These are phyloP conservation scores for Gobio gobio DNA, from an alignment of 2,113 vertebrate species.

Conservation along the genomic window DNA sequence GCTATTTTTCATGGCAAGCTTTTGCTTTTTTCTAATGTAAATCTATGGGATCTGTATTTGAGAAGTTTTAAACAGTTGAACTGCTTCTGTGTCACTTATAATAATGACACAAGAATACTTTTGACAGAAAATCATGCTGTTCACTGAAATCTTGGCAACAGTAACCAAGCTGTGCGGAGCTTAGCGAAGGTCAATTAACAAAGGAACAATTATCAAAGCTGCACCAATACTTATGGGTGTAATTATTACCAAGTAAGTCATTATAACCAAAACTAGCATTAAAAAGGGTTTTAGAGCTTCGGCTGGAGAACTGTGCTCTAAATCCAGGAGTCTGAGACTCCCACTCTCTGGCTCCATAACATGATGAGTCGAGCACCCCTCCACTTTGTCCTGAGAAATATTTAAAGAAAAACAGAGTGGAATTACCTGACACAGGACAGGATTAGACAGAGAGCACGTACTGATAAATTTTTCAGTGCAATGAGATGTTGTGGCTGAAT, in stretches of 20 bases:
- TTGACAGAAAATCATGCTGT: neutral
- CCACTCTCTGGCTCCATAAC: constrained; percentile 56
- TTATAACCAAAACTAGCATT: neutral
- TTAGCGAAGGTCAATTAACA: neutral
- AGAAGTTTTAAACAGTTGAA: neutral
- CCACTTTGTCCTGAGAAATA: constrained; percentile 89
- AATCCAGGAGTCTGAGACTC: constrained; percentile 54
- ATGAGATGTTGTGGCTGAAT: constrained; percentile 86
- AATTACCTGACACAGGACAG: constrained; percentile 79
- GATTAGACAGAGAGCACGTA: constrained; percentile 74
- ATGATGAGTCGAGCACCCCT: constrained; percentile 43
- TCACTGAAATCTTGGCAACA: neutral
- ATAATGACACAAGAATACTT: neutral
- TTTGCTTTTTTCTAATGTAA: neutral
- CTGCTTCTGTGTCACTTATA: neutral
- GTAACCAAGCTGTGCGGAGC: neutral
- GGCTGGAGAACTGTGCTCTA: constrained; percentile 50
- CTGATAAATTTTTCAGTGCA: constrained; percentile 85
- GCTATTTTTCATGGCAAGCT: neutral
- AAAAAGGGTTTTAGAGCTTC: neutral
- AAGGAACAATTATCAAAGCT: neutral
- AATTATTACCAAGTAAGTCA: neutral
- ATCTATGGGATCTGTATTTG: neutral
- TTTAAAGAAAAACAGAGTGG: constrained; percentile 78
- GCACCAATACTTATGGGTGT: neutral